Percentiles rank a stretch among this genome's conserved stretches.
phyloP scores from a whole-genome alignment of 2,797 vertebrate genomes.

The Bufotes viridis region DNA sequence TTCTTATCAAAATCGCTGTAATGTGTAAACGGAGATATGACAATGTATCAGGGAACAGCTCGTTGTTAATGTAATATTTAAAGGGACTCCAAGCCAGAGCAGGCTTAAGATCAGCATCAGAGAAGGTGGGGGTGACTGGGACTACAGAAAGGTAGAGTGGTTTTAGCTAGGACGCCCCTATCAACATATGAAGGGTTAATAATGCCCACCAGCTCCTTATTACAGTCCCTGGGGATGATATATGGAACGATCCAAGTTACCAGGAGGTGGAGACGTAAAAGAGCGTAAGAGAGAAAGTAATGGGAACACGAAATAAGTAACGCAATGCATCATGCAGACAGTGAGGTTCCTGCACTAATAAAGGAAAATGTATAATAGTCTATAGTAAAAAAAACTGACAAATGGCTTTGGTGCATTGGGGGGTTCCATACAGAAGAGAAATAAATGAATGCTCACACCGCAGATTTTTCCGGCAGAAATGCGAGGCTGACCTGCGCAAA shows the following conservation, averaged over 20 bases:
- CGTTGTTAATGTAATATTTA: background rate
- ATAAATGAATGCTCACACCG: too few relatives aligned
- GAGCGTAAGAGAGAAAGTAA: background rate
- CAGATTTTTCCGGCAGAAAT: too few relatives aligned
- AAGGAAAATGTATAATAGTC: too few relatives aligned
- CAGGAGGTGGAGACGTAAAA: background rate
- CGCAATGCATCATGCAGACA: too few relatives aligned
- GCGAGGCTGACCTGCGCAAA: too few relatives aligned
- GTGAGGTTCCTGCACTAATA: too few relatives aligned
- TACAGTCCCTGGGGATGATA: background rate
- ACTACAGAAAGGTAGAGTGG: background rate
- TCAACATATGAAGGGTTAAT: background rate
- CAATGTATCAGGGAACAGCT: constrained; percentile 1
- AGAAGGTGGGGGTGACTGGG: too few relatives aligned
- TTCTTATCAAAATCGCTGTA: background rate
- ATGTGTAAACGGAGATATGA: constrained; percentile 1
- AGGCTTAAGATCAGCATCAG: background rate
- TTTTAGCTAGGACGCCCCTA: background rate
- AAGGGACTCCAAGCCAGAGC: background rate
- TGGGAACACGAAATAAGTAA: too few relatives aligned
- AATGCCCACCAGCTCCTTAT: background rate
- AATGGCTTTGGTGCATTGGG: too few relatives aligned
- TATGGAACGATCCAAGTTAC: background rate
- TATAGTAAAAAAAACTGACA: too few relatives aligned
- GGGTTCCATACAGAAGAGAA: too few relatives aligned